Conservation (phyloP, 1,140 invertebrate species). For the Charaxes varanes region DNA sequence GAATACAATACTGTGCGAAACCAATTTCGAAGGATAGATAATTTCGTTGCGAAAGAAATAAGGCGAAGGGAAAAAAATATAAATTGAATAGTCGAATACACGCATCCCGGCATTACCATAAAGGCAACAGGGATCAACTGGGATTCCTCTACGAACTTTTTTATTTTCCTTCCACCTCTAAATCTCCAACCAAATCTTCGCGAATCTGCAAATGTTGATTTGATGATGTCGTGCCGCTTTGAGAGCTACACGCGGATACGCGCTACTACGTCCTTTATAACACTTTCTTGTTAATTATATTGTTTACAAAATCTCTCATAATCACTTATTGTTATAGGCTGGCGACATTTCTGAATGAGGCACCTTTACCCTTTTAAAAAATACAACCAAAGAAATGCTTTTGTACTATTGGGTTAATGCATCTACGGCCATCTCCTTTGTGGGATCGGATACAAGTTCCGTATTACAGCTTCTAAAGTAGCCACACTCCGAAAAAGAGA, state of each 20-base stretch:
- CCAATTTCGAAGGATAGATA: constrained; percentile 73
- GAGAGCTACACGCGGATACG: constrained; percentile 16
- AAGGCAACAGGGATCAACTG: constrained; percentile 71
- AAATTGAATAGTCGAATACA: constrained; percentile 74
- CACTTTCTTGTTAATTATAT: too few relatives aligned
- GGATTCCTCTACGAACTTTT: constrained; percentile 73
- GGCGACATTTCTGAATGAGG: too few relatives aligned
- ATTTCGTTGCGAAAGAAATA: constrained; percentile 69
- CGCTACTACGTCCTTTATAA: constrained; percentile 15
- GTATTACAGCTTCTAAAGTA: too few relatives aligned
- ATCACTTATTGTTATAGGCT: too few relatives aligned
- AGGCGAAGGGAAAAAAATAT: constrained; percentile 70
- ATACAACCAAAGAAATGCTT: too few relatives aligned
- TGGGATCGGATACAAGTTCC: too few relatives aligned
- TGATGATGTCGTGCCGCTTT: constrained; percentile 62
- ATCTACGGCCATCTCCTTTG: too few relatives aligned
- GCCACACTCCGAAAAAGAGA: too few relatives aligned
- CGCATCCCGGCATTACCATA: constrained; percentile 73
- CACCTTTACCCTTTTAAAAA: too few relatives aligned
- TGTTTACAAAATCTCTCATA: too few relatives aligned
- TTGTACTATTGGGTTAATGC: too few relatives aligned
- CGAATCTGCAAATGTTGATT: constrained; percentile 74
- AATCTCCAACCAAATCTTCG: constrained; percentile 69
- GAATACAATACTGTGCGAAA: constrained; percentile 71
- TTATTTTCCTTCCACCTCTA: constrained; percentile 73